Percentiles rank a stretch among this genome's conserved stretches.
phyloP scores from a whole-genome alignment of 2,888 invertebrate species.

The Nomada fabriciana region DNA sequence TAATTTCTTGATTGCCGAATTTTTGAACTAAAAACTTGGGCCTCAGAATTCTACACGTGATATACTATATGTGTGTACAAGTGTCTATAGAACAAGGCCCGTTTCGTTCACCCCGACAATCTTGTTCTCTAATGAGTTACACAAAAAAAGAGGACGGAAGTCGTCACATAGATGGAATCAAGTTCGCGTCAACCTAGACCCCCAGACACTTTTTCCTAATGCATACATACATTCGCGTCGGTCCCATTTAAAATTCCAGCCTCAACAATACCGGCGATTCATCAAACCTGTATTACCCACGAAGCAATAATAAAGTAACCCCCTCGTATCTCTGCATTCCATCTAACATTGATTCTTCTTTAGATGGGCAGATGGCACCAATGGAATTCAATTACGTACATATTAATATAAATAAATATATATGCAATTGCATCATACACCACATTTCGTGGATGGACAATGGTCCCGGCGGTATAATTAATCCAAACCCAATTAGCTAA shows the following conservation, averaged over 20 bases:
- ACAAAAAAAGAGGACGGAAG: not conserved
- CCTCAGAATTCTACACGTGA: no score
- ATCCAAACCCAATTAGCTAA: conserved; percentile 77
- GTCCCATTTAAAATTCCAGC: conserved; percentile 14
- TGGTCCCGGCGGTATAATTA: conserved; percentile 74
- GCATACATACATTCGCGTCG: not conserved
- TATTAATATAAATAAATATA: no score
- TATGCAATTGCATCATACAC: no score
- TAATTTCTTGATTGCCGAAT: no score
- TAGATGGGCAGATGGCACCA: not conserved
- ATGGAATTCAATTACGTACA: not conserved
- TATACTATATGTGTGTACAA: no score
- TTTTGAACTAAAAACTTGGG: no score
- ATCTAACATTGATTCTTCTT: no score
- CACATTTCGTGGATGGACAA: conserved; percentile 51
- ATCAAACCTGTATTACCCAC: not conserved
- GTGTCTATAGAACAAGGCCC: no score
- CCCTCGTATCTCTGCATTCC: no score
- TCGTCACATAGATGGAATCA: conserved; percentile 26
- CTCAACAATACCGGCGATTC: conserved; percentile 3
- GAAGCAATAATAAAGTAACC: not conserved
- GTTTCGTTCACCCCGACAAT: no score
- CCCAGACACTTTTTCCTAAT: conserved; percentile 24
- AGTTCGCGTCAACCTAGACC: conserved; percentile 40
- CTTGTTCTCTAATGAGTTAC: no score